Conservation (phyloP, 2,888 invertebrate species). For the Drosophila diplacantha region DNA sequence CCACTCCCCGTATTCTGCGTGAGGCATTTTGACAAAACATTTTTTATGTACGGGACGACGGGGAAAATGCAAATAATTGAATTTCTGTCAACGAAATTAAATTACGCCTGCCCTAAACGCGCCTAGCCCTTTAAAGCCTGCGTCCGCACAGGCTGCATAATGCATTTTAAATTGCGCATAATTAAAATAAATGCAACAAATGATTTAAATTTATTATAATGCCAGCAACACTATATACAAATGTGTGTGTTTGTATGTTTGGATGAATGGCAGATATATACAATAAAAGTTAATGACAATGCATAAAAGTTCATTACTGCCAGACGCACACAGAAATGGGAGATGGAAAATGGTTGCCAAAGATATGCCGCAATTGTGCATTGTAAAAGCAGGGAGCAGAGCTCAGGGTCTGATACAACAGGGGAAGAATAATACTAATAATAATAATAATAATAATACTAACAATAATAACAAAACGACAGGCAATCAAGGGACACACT, state of each 20-base stretch:
- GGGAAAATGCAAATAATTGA: constrained; percentile 62
- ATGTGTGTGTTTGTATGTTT: not conserved
- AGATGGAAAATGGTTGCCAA: constrained; percentile 6
- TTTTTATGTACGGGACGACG: constrained; percentile 39
- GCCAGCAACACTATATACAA: constrained; percentile 33
- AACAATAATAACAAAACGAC: constrained; percentile 32
- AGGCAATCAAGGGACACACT: constrained; percentile 38
- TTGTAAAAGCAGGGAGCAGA: not conserved
- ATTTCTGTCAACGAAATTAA: constrained; percentile 63
- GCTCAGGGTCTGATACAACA: constrained; percentile 1
- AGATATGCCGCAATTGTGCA: constrained; percentile 34
- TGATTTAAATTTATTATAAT: constrained; percentile 71
- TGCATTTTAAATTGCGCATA: constrained; percentile 67
- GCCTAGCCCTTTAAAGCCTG: constrained; percentile 32
- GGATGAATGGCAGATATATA: constrained; percentile 51
- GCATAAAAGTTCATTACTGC: constrained; percentile 68
- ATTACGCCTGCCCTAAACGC: constrained; percentile 36
- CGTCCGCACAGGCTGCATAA: constrained; percentile 32
- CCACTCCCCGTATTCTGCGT: not conserved
- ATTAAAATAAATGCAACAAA: constrained; percentile 71
- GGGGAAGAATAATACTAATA: constrained; percentile 3
- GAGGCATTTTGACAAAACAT: constrained; percentile 56
- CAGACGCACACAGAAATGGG: constrained; percentile 42
- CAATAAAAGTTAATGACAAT: constrained; percentile 70
- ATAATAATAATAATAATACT: not conserved